Percentiles rank a stretch among this genome's conserved stretches.
Evolutionary conservation across 2,113 vertebrate species (phyloP).

Genomic region (Picathartes gymnocephalus): DNA sequence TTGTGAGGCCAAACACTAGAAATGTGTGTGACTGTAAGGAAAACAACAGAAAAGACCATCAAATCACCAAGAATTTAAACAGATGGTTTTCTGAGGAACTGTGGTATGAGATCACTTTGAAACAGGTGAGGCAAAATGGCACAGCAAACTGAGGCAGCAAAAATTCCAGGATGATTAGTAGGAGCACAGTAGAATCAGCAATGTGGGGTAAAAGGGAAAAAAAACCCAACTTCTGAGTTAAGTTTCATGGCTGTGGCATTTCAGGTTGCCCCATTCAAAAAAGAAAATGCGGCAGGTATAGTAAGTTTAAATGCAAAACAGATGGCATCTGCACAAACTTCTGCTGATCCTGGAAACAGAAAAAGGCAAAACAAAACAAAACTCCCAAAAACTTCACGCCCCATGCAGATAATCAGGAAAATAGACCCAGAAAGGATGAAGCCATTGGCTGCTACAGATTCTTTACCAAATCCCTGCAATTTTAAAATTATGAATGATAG

Average conservation of each 20-base stretch:
- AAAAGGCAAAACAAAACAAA: neutral
- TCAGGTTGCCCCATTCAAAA: neutral
- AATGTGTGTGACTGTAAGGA: neutral
- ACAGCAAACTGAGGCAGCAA: neutral
- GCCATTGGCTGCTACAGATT: neutral
- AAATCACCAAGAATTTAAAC: neutral
- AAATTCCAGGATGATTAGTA: neutral
- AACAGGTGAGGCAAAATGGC: neutral
- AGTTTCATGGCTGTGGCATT: neutral
- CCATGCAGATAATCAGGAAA: neutral
- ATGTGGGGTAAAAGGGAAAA: accelerated
- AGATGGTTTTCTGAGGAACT: neutral
- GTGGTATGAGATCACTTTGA: neutral
- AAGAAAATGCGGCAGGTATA: neutral
- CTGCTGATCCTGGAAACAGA: neutral
- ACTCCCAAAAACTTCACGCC: accelerated
- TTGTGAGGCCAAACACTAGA: neutral
- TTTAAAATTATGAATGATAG: neutral
- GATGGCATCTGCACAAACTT: neutral
- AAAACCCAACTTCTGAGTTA: neutral
- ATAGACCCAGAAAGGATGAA: neutral
- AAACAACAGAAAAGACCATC: neutral
- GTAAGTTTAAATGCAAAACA: neutral
- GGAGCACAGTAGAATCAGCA: neutral
- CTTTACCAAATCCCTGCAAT: neutral